Evolutionary conservation across 2,888 invertebrate genomes (phyloP), one percentile per base, ranked within the genome.

Genomic region (Clostera curtula): DNA sequence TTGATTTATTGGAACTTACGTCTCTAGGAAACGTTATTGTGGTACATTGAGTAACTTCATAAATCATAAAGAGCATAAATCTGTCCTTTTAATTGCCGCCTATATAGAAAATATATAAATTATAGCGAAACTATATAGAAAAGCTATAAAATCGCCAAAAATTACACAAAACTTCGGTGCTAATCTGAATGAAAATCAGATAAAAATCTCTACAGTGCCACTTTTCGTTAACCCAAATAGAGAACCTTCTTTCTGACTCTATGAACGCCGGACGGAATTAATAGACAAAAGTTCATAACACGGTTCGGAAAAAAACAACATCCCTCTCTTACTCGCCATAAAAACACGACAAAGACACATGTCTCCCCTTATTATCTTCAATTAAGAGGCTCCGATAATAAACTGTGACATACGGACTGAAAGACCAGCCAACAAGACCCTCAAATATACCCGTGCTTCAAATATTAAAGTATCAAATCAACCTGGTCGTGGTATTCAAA

Each of bases 281-380:
- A 46, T 42, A 46, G 46, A 37, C 38, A 40, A 43, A 43, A 46
- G 49, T 57, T 57, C 60, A 61, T 63, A 70, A 70, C 63, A 61
- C 59, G 62, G 62, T 51, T 62, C 62, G 64, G 74, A 74, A 76
- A 74, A 68, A 69, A 63, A 61, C 68, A 64, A 69, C 65, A 65
- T 70, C 69, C 68, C 65, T 66, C 69, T 62, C 72, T 67, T 62
- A 62, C 69, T 68, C 69, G 61, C 77, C 73, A 77, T 77, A 79
- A 79, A 76, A 77, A 77, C 72, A 68, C 65, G 82, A 79, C 80
- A 74, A 69, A 80, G 82, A 80, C 77, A 80, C 68, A 80, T 80
- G 79, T 75, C 76, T 69, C 59, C 71, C 70, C 77, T 74, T 77
- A 80, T 80, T 80, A 82, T 82, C 77, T 77, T 80, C 82, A 82